phyloP scores from a whole-genome alignment of 2,797 vertebrate genomes.

The Morelia viridis region DNA sequence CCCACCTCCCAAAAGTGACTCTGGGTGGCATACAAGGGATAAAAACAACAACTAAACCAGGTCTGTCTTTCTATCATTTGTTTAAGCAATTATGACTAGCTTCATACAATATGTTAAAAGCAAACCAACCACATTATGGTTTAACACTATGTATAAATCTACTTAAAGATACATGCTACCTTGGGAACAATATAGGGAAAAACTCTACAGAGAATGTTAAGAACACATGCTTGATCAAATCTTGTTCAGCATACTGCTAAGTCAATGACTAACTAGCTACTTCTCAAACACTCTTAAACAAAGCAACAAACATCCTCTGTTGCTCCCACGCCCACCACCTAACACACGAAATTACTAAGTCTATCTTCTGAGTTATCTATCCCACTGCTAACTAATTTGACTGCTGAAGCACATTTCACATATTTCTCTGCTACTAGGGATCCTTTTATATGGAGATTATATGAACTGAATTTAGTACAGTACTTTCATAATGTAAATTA shows the following conservation, averaged over 20 bases:
- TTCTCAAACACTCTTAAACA: not conserved
- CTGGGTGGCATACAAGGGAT: not conserved
- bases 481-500: not conserved
- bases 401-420: not conserved
- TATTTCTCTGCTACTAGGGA: not conserved
- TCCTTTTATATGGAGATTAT: not conserved
- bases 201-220: not conserved
- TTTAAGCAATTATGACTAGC: not conserved
- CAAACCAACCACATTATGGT: not conserved
- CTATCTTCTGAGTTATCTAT: not conserved
- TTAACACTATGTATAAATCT: not conserved
- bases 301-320: not conserved
- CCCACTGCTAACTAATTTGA: not conserved
- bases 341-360: not conserved
- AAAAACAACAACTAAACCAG: not conserved
- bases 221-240: not conserved
- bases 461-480: not conserved
- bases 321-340: not conserved
- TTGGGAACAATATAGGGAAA: not conserved
- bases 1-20: not conserved
- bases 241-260: not conserved
- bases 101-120: not conserved
- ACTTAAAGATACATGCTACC: not conserved
- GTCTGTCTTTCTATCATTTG: not conserved
- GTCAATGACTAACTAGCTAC: not conserved